Percentiles rank a stretch among this genome's conserved stretches.
These are phyloP conservation scores for Phalacrocorax brasilianus DNA, from an alignment of 2,113 vertebrate species.

Conservation along the genomic window DNA sequence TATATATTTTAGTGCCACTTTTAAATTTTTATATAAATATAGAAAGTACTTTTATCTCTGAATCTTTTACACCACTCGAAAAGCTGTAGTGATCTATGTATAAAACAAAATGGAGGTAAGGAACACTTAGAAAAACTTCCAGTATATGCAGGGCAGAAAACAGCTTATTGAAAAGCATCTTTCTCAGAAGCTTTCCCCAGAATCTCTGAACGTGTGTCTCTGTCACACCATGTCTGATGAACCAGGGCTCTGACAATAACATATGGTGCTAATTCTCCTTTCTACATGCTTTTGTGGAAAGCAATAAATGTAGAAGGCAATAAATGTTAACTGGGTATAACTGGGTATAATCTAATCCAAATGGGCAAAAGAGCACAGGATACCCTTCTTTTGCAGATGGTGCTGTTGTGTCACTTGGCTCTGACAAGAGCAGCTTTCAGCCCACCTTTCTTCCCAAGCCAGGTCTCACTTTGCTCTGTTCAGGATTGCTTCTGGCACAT, in stretches of 20 bases:
- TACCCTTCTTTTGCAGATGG: background rate
- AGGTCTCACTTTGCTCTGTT: background rate
- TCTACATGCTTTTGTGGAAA: background rate
- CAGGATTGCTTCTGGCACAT: background rate
- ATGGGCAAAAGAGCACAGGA: background rate
- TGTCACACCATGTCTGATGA: background rate
- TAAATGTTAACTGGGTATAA: background rate
- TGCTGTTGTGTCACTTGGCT: background rate
- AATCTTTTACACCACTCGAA: background rate
- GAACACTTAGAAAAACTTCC: background rate
- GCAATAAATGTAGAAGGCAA: background rate
- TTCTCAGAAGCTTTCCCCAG: background rate
- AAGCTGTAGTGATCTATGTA: background rate
- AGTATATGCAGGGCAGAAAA: background rate
- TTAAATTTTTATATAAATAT: background rate
- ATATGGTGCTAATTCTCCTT: background rate
- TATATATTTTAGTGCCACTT: background rate
- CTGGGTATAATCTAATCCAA: background rate
- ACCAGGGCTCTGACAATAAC: background rate
- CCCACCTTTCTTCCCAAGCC: background rate
- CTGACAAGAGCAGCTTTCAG: background rate
- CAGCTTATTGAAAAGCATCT: fast-evolving
- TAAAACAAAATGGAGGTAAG: background rate
- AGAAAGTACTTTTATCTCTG: background rate
- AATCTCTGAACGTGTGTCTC: background rate